Conservation (phyloP, 2,113 vertebrate species). For the Dunckerocampus dactyliophorus region DNA sequence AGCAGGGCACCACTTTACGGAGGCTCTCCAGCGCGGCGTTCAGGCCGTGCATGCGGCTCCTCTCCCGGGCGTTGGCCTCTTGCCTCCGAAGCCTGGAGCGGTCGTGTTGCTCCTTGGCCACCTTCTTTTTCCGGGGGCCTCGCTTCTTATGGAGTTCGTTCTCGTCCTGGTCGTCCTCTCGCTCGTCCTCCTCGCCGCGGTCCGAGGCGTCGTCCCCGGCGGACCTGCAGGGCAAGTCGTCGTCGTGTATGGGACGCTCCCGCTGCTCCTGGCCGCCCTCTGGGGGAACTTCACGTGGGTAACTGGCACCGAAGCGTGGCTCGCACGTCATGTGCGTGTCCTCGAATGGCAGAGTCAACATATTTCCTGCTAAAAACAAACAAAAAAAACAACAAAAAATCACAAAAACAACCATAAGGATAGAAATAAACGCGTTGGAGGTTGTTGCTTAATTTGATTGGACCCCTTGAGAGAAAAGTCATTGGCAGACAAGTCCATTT, state of each 20-base stretch:
- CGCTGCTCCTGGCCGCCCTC: conserved; percentile 76
- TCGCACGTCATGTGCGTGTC: conserved; percentile 91
- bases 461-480: neutral
- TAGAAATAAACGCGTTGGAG: neutral
- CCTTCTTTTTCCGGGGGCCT: conserved; percentile 90
- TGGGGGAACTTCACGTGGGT: conserved; percentile 83
- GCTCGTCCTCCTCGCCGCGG: conserved; percentile 81
- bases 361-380: conserved; percentile 79
- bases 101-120: conserved; percentile 79
- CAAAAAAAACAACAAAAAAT: neutral
- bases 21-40: conserved; percentile 96
- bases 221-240: conserved; percentile 79
- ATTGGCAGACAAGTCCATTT: neutral
- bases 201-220: conserved; percentile 84
- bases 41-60: conserved; percentile 94
- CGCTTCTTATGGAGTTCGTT: conserved; percentile 80
- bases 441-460: neutral
- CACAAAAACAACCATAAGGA: conserved; percentile 53
- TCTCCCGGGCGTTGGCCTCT: conserved; percentile 92
- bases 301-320: conserved; percentile 89
- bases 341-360: conserved; percentile 98
- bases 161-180: conserved; percentile 86
- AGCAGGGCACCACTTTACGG: conserved; percentile 97
- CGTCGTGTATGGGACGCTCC: conserved; percentile 59
- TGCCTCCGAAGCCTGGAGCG: conserved; percentile 88